Conservation (phyloP, 2,888 invertebrate genomes). For the Glyphotaelius pellucidus region DNA sequence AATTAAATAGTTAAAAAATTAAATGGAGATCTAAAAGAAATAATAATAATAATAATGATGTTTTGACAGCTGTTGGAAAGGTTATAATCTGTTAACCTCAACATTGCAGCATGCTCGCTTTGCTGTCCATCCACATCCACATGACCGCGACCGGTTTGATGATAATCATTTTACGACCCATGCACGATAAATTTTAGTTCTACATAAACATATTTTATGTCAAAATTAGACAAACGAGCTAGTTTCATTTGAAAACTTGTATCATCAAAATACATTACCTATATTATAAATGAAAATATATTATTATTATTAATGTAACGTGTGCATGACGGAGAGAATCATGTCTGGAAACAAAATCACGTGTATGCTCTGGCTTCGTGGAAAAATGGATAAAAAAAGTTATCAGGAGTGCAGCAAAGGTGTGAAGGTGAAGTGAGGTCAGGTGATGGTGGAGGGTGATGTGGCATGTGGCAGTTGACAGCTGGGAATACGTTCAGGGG, state of each 20-base stretch:
- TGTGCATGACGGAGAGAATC: neutral
- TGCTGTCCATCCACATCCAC: neutral
- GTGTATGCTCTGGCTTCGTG: neutral
- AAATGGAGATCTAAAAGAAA: too few relatives aligned
- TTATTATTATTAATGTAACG: neutral
- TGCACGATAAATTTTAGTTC: neutral
- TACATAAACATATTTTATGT: too few relatives aligned
- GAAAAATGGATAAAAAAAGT: neutral
- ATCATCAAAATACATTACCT: too few relatives aligned
- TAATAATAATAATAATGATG: too few relatives aligned
- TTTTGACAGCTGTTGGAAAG: neutral
- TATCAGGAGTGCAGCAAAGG: neutral
- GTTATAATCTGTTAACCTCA: neutral
- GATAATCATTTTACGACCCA: neutral
- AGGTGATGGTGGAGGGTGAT: neutral
- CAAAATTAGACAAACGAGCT: neutral
- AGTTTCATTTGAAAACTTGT: neutral
- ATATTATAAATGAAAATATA: neutral
- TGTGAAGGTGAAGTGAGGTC: neutral
- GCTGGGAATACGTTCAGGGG: neutral
- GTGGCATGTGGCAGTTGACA: neutral
- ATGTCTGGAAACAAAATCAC: neutral
- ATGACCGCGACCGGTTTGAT: neutral
- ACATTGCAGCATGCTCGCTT: neutral
- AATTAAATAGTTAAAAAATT: too few relatives aligned